Evolutionary conservation across 2,113 vertebrate genomes (phyloP), one percentile per base, ranked within the genome.

Genomic region (Colius striatus): DNA sequence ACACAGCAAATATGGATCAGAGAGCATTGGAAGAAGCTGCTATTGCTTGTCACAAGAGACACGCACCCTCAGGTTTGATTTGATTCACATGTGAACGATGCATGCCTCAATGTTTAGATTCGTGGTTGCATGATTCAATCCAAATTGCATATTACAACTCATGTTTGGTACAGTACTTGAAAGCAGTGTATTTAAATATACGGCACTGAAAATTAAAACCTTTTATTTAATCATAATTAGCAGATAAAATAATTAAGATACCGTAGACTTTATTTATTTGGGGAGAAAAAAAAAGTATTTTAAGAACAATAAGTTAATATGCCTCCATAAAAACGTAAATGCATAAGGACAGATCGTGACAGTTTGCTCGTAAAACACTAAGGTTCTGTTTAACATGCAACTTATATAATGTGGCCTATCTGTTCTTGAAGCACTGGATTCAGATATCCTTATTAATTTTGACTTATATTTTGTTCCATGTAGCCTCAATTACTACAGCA

Each of bases 161-260:
- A 12, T 54, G 53, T 76, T 80, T 88, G n/a, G 43, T 53, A 78
- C 34, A 57, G 43, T 67, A 74, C n/a, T 72, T 81, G 60, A 95
- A 95, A 77, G 20, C 38, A 53, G 25, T 36, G 16, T 60, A 30
- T 94, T 87, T 83, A 62, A 92, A 79, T 79, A 86, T 32, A 77
- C 32, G 76, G 16, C 34, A 22, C 5, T 77, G 63, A 55, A 80
- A 95, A 91, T 36, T n/a, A 80, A 95, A 94, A 73, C 47, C 82
- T 71, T 95, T 77, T 77, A 74, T 93, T 91, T 94, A 74, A 30
- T 66, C 36, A 23, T 77, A 75, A 90, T 81, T 90, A 96, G 25
- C 10, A 83, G 82, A 67, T 62, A 88, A 1, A 85, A 50, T 68
- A 91, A 91, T 85, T 0, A 0, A 96, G 82, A 85, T 66, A 83